Evolutionary conservation across 1,140 invertebrate species (phyloP), one percentile per base, ranked within the genome.

Genomic region (Littorina saxatilis): DNA sequence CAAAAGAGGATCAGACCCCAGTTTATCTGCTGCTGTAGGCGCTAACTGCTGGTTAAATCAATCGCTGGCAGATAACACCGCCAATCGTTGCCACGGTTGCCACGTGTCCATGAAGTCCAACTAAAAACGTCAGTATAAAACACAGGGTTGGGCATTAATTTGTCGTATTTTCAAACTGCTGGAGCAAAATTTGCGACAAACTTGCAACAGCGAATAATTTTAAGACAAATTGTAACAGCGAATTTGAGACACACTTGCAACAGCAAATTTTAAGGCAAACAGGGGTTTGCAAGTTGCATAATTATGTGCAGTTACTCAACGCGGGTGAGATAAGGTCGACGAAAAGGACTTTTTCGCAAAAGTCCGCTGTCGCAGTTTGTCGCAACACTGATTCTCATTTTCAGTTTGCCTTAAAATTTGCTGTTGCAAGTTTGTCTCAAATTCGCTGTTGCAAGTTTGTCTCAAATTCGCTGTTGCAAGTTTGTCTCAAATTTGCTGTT

Each of bases 11-110:
- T 40, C 35, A 40, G 68, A 23, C 37, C 68, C 35, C 37, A n/a
- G 35, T 15, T 39, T 72, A 72, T 40, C 68, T 72, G 20, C 15
- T 20, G 7, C 35, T 17, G 17, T 15, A 39, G 37, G 68, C 68
- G 68, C 37, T 40, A 72, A 72, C 68, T 72, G 68, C 68, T 40
- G 68, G 68, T 37, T 72, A 72, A 72, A 72, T 72, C 68, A 40
- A 37, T 40, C 40, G 37, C 35, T 13, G 11, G 32, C 17, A 15
- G 68, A 72, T 72, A 72, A 72, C 35, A 40, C 35, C 3, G 68
- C 13, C 23, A 40, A 72, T 72, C 35, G 68, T 35, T 23, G 68
- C 23, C 17, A 37, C n/a, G 35, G 61, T 63, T 27, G 27, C 27
- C 61, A 1, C 5, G 61, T 32, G 61, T 63, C 27, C 11, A 63